Percentiles rank a stretch among this genome's conserved stretches.
Conservation (phyloP, 2,888 invertebrate species). For the Blera fallax region DNA sequence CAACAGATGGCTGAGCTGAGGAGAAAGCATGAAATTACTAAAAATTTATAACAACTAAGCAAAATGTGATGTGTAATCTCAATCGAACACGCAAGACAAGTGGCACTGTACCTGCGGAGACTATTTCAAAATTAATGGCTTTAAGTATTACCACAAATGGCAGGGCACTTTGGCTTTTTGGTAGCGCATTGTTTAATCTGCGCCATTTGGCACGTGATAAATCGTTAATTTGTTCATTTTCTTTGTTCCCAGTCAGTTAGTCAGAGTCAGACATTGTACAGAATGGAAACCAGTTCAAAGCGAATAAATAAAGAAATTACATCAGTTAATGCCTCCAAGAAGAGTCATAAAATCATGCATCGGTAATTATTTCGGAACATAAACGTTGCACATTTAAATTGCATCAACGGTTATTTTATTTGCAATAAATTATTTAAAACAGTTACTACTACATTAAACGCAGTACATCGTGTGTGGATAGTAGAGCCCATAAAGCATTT, state of each 20-base stretch:
- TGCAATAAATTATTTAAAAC: no score
- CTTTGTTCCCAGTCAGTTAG: background rate
- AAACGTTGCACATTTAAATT: no score
- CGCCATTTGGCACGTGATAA: constrained; percentile 59
- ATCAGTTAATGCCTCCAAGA: background rate
- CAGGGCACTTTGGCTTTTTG: constrained; percentile 6
- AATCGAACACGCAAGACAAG: constrained; percentile 46
- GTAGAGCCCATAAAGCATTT: no score
- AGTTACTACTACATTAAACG: no score
- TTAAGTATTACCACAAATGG: constrained; percentile 39
- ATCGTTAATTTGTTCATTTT: constrained; percentile 22
- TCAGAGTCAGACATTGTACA: background rate
- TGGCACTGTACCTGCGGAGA: background rate
- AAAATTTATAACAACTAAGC: constrained; percentile 61
- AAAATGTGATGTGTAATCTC: constrained; percentile 43
- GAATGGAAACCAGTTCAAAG: background rate
- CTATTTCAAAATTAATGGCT: constrained; percentile 38
- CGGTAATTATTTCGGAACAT: no score
- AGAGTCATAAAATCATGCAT: background rate
- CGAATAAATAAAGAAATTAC: background rate
- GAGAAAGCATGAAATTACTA: constrained; percentile 68
- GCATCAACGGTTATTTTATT: no score
- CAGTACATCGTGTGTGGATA: no score
- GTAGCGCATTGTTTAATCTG: constrained; percentile 44
- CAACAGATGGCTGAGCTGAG: constrained; percentile 39